A percentile compares a stretch with the other conserved stretches of the same genome.
Evolutionary conservation across 2,888 invertebrate genomes (phyloP).

Genomic region (Ophioninae sp.): DNA sequence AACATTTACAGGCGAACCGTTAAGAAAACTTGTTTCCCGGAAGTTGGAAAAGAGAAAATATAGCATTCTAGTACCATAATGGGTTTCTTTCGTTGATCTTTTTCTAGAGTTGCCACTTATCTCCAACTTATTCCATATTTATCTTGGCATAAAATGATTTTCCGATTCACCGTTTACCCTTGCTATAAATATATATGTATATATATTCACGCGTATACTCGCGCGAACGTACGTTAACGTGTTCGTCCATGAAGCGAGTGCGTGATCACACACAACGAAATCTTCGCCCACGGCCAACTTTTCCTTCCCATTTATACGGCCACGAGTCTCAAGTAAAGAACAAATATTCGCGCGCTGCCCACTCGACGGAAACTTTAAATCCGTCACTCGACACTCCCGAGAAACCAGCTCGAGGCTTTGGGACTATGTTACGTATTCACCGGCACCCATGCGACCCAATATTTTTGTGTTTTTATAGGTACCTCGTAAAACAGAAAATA

Average conservation of each 20-base stretch:
- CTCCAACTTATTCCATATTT: background rate
- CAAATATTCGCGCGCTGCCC: slow-evolving; percentile 60
- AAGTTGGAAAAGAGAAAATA: too few relatives aligned
- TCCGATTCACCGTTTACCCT: slow-evolving; percentile 7
- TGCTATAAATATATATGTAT: background rate
- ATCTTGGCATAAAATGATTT: slow-evolving; percentile 26
- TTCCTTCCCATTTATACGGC: slow-evolving; percentile 15
- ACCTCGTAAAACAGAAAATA: too few relatives aligned
- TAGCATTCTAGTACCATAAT: too few relatives aligned
- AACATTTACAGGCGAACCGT: too few relatives aligned
- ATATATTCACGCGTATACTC: background rate
- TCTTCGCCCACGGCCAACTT: slow-evolving; percentile 52
- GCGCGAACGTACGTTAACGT: background rate
- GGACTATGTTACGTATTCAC: slow-evolving; percentile 22
- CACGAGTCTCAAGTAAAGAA: slow-evolving; percentile 49
- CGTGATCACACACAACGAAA: slow-evolving; percentile 16
- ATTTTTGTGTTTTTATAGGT: background rate
- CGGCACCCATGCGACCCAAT: background rate
- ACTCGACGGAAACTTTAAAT: slow-evolving; percentile 61
- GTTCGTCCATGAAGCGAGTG: background rate
- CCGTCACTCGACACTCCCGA: slow-evolving; percentile 56
- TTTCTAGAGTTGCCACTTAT: background rate
- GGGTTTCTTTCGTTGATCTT: too few relatives aligned
- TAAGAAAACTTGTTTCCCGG: too few relatives aligned
- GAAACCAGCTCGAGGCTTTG: slow-evolving; percentile 50